These are phyloP conservation scores for Halocynthia roretzi DNA, from an alignment of 23 tunicate species.

Conservation along the genomic window DNA sequence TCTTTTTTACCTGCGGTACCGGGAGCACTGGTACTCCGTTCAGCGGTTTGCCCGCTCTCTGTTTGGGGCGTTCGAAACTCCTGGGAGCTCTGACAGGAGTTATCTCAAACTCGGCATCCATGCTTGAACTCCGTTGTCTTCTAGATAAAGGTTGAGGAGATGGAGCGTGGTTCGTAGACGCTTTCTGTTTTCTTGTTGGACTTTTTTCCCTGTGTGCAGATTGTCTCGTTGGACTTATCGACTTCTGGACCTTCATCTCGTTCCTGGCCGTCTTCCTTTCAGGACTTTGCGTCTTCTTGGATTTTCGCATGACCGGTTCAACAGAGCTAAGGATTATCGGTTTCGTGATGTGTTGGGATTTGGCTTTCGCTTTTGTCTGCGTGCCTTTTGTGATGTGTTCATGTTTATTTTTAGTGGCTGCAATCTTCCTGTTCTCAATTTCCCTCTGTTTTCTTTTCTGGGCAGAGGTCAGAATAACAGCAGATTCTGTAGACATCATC, in stretches of 20 bases:
- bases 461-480: too few species aligned
- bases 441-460: too few species aligned
- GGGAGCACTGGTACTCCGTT: neutral
- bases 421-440: too few species aligned
- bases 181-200: too few species aligned
- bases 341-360: neutral
- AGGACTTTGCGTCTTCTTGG: neutral
- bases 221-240: too few species aligned
- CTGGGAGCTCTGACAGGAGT: neutral
- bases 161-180: too few species aligned
- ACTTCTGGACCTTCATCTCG: too few species aligned
- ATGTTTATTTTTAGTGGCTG: neutral
- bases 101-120: neutral
- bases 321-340: neutral
- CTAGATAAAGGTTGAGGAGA: neutral
- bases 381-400: neutral
- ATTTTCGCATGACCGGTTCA: neutral
- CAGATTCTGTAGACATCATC: too few species aligned
- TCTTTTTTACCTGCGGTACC: neutral
- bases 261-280: neutral
- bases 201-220: too few species aligned
- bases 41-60: neutral
- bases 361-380: neutral
- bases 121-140: neutral
- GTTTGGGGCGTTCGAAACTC: neutral